Evolutionary conservation across 1,140 invertebrate species (phyloP).

Genomic region (Hesperophylax magnus): DNA sequence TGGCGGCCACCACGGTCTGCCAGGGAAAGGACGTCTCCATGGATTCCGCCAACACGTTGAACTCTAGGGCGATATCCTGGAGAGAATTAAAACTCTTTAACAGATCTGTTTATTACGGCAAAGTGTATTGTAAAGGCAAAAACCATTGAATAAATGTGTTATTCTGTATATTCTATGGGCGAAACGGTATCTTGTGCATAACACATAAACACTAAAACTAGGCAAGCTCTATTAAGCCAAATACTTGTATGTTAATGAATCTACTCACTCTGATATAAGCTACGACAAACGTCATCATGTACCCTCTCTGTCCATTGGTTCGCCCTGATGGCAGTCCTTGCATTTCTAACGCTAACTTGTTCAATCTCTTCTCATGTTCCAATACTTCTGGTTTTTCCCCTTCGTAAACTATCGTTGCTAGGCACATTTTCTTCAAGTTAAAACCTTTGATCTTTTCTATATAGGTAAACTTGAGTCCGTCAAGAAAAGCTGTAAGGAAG

Average conservation of each 20-base stretch:
- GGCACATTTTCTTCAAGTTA: conserved; percentile 74
- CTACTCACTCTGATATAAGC: conserved; percentile 77
- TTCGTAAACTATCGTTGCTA: conserved; percentile 82
- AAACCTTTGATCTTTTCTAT: conserved; percentile 79
- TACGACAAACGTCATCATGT: conserved; percentile 84
- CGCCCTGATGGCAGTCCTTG: conserved; percentile 76
- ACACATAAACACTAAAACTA: neutral
- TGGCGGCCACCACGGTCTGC: conserved; percentile 78
- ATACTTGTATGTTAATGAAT: neutral
- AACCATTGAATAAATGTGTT: too few species aligned
- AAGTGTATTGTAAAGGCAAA: too few species aligned
- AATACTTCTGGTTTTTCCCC: conserved; percentile 72
- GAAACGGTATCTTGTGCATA: too few species aligned
- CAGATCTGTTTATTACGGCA: neutral
- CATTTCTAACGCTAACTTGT: conserved; percentile 70
- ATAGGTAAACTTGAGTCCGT: conserved; percentile 77
- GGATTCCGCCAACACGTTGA: conserved; percentile 79
- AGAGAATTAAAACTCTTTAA: neutral
- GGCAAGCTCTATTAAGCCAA: neutral
- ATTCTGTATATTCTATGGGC: too few species aligned
- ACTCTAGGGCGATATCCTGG: conserved; percentile 80
- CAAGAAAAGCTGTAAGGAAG: conserved; percentile 70
- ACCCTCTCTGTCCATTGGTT: conserved; percentile 80
- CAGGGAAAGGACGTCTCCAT: conserved; percentile 86
- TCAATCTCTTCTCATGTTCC: conserved; percentile 75